Base-by-base conservation (phyloP, 2,888 invertebrate species). In the Heterodera filipjevi region DNA sequence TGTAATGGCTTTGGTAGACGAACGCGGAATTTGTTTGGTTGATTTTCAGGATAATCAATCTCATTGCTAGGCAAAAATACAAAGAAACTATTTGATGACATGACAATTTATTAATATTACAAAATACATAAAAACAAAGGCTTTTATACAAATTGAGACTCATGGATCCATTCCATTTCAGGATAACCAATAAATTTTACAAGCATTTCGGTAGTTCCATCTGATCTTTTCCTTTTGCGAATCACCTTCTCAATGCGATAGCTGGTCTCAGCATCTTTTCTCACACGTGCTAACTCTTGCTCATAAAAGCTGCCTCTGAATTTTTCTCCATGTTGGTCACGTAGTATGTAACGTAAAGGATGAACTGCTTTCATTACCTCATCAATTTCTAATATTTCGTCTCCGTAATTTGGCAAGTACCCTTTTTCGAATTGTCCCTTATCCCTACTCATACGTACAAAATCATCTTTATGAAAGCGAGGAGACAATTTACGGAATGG, bases 11-110 rank as follows among this genome's bases (percentile, higher is more conserved):
- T 75, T 44, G 75, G 75, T 32, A 75, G 39, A 19, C 49, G 75
- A 71, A 75, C 75, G 5, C 75, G 10, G 32, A 71, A 75, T 71
- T 64, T 71, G 35, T 75, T 75, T 0, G 53, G 75, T 75, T 49
- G 53, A 49, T 75, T 75, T 0, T 75, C 33, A 1, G 75, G 66
- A 19, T 75, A 75, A 59, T 64, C 75, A 0, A 30, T 19, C 14
- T 32, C 66, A 59, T 49, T 75, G 19, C 75, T 75, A 3, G 68
- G 68, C 44, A 75, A 75, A 16, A 44, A 64, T 27, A 75, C 66
- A 75, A 33, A 71, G 16, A 71, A 71, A 14, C 71, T 71, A 32
- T 71, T 71, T 16, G 71, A 71, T 1, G 71, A 12, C 71, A 71
- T 70, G n/a, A 27, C 30, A 27, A 27, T 71, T 14, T 2, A 19